A percentile compares a stretch with the other conserved stretches of the same genome.
These are phyloP conservation scores for Ophioninae sp. DNA, from an alignment of 2,888 invertebrate species.

Conservation along the genomic window DNA sequence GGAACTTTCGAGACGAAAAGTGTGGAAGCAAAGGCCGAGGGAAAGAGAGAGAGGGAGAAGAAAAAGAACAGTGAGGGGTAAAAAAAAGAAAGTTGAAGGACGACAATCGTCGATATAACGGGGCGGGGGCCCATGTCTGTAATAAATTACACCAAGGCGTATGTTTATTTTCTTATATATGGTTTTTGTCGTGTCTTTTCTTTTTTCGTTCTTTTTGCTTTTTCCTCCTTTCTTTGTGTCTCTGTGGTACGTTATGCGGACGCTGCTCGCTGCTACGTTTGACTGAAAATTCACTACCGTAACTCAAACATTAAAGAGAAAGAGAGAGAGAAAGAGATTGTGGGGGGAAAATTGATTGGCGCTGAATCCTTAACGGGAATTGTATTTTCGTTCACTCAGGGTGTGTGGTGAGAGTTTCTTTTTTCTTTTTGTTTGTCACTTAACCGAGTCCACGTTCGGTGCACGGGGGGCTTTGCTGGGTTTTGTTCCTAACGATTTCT, in stretches of 20 bases:
- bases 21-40: constrained; percentile 4
- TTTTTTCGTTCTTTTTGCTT: constrained; percentile 71
- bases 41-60: neutral
- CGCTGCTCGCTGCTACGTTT: constrained; percentile 75
- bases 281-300: constrained; percentile 70
- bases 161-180: constrained; percentile 74
- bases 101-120: constrained; percentile 64
- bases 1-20: constrained; percentile 28
- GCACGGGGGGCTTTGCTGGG: too few species aligned
- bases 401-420: too few species aligned
- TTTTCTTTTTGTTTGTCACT: too few species aligned
- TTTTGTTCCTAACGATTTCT: too few species aligned
- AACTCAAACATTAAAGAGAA: constrained; percentile 48
- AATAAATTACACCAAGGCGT: constrained; percentile 79
- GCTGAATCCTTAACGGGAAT: constrained; percentile 64
- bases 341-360: constrained; percentile 60
- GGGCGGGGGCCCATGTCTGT: constrained; percentile 68
- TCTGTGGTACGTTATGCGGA: constrained; percentile 72
- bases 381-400: neutral
- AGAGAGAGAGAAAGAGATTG: constrained; percentile 29
- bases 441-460: too few species aligned
- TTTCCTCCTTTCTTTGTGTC: constrained; percentile 61
- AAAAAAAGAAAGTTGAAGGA: constrained; percentile 60
- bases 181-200: constrained; percentile 77
- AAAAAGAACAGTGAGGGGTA: constrained; percentile 14